Evolutionary conservation across 2,888 invertebrate species (phyloP), one percentile per base, ranked within the genome.

Genomic region (Drosophila macrothrix): DNA sequence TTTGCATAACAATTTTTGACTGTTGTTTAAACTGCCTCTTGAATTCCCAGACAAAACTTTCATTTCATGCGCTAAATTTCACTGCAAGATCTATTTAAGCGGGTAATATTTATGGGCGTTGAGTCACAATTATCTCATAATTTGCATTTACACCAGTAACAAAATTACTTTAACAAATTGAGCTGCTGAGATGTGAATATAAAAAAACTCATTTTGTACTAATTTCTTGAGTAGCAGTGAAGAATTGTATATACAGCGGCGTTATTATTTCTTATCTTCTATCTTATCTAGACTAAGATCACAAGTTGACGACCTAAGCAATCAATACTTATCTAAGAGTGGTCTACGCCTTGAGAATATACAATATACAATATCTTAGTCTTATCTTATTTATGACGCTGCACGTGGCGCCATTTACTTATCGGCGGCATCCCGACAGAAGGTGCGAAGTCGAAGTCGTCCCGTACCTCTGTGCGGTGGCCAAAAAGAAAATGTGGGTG

Each of bases 61-160:
- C 62, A 60, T 79, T 73, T 76, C 50, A n/a, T 19, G 33, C 19
- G 33, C 25, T 28, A 56, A 60, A 46, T 76, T 74, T 76, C 76
- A 43, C 63, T 55, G 39, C 19, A 43, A 53, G 22, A 28, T 39
- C 39, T 31, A 29, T 22, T 29, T 2, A 52, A 66, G 10, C 22
- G 25, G 39, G 41, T 28, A 58, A 52, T 50, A 35, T 41, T 35
- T 41, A 37, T 37, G 33, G 14, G 6, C 54, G 35, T 52, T 33
- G 22, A 12, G 19, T 22, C 14, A 37, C 29, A 16, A 22, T 16
- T n/a, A 52, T 28, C 37, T 35, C n/a, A 35, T 25, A 55, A 39
- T 4, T 35, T 5, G 5, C 22, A 25, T 35, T 22, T 25, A 22
- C n/a, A 43, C 6, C 22, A 46, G 7, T 2, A 14, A 22, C 7